A percentile compares a stretch with the other conserved stretches of the same genome.
These are phyloP conservation scores for Otis tarda DNA, from an alignment of 2,113 vertebrate genomes.

Conservation along the genomic window DNA sequence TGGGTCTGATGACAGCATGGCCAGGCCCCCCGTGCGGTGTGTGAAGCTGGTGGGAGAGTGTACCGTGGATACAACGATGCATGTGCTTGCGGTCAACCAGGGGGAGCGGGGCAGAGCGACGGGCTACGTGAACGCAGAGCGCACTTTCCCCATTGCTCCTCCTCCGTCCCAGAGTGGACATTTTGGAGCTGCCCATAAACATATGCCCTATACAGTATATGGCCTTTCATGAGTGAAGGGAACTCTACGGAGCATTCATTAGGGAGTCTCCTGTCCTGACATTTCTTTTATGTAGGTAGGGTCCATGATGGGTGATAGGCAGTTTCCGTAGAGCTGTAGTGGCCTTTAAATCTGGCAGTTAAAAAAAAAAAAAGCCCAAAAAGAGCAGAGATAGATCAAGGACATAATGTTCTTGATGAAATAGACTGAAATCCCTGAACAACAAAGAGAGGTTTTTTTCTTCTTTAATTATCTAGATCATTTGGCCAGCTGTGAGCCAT, in stretches of 20 bases:
- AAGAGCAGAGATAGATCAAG: conserved; percentile 68
- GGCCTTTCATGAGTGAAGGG: background rate
- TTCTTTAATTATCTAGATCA: conserved; percentile 78
- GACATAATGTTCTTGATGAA: conserved; percentile 74
- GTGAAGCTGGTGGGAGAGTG: background rate
- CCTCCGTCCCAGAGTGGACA: background rate
- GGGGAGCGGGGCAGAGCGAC: background rate
- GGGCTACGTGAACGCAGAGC: background rate
- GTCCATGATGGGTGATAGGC: conserved; percentile 14
- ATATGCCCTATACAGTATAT: background rate
- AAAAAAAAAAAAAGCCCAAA: conserved; percentile 28
- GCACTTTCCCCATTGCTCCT: background rate
- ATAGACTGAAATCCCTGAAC: conserved; percentile 68
- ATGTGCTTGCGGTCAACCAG: background rate
- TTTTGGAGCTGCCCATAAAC: background rate
- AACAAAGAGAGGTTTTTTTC: conserved; percentile 54
- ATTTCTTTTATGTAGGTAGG: conserved; percentile 49
- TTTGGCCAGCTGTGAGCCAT: conserved; percentile 77
- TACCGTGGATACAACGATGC: background rate
- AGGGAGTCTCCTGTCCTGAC: conserved; percentile 9
- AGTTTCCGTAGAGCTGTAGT: background rate
- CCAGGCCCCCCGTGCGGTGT: fast-evolving
- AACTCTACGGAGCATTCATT: background rate
- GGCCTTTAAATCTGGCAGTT: conserved; percentile 47
- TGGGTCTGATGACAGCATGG: background rate